Evolutionary conservation across 2,797 vertebrate genomes (phyloP).

Genomic region (Fundulus diaphanus): DNA sequence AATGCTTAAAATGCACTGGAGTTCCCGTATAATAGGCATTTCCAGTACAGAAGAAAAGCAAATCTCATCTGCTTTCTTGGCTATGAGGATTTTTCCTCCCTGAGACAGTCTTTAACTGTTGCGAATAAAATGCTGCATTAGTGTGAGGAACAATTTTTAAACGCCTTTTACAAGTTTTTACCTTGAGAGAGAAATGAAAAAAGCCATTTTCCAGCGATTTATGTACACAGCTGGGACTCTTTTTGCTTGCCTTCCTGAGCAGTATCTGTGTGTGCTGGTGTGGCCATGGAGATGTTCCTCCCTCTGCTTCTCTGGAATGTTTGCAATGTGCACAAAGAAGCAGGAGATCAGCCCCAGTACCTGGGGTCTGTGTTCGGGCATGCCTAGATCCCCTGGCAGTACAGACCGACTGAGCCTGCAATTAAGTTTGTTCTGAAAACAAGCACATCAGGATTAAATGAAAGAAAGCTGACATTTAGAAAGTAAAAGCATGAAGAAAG

Average conservation of each 20-base stretch:
- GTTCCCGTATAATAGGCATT: background rate
- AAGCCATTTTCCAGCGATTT: conserved; percentile 41
- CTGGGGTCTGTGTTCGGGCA: conserved; percentile 59
- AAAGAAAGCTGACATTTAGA: conserved; percentile 12
- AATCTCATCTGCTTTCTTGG: conserved; percentile 1
- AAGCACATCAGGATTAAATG: conserved; percentile 55
- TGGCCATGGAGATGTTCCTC: conserved; percentile 77
- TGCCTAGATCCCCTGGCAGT: conserved; percentile 53
- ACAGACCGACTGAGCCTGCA: conserved; percentile 39
- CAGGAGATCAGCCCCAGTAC: conserved; percentile 58
- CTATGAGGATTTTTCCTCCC: background rate
- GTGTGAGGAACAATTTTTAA: background rate
- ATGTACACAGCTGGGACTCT: conserved; percentile 74
- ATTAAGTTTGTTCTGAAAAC: conserved; percentile 25
- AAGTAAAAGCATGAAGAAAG: conserved; percentile 12
- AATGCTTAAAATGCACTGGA: background rate
- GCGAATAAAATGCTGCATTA: conserved; percentile 9
- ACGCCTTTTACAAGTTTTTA: conserved; percentile 1
- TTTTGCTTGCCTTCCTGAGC: conserved; percentile 48
- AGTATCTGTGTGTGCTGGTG: conserved; percentile 44
- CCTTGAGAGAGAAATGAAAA: background rate
- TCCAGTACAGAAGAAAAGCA: background rate
- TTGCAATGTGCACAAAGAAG: conserved; percentile 68
- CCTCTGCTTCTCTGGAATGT: conserved; percentile 79
- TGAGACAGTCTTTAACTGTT: background rate